Conservation (phyloP, 2,797 vertebrate genomes). For the Malacoctenus gilli region DNA sequence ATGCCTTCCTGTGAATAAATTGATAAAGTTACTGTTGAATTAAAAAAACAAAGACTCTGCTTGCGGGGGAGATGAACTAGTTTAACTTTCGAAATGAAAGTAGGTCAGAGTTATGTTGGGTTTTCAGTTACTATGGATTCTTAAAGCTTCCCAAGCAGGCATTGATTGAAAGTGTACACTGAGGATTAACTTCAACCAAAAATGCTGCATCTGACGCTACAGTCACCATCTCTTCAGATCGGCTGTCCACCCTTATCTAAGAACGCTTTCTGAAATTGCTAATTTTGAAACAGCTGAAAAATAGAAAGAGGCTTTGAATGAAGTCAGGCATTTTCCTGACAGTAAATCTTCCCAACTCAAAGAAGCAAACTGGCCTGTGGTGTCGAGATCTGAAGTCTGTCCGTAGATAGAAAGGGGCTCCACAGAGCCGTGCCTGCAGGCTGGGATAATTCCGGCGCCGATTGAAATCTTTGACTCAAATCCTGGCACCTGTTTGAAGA, state of each 20-base stretch:
- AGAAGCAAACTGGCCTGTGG: constrained; percentile 35
- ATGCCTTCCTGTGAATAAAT: too few relatives aligned
- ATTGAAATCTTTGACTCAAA: constrained; percentile 76
- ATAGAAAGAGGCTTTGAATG: constrained; percentile 8
- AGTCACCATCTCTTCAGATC: neutral
- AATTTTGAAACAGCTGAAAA: constrained; percentile 5
- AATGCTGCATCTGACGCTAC: too few relatives aligned
- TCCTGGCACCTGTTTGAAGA: constrained; percentile 67
- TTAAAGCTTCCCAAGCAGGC: too few relatives aligned
- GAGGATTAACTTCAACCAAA: too few relatives aligned
- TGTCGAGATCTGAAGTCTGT: constrained; percentile 43
- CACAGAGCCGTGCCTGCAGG: constrained; percentile 60
- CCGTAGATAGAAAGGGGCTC: constrained; percentile 48
- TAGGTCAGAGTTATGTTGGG: too few relatives aligned
- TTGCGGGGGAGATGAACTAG: too few relatives aligned
- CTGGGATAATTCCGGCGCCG: constrained; percentile 64
- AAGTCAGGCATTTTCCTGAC: constrained; percentile 28
- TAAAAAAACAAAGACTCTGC: too few relatives aligned
- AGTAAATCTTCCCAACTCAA: constrained; percentile 34
- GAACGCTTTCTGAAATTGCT: constrained; percentile 11
- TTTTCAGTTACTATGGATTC: too few relatives aligned
- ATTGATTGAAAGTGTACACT: too few relatives aligned
- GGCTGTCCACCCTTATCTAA: neutral
- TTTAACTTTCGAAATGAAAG: too few relatives aligned
- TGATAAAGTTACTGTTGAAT: too few relatives aligned